Evolutionary conservation across 2,888 invertebrate genomes (phyloP).

Genomic region (Eupithecia subfuscata): DNA sequence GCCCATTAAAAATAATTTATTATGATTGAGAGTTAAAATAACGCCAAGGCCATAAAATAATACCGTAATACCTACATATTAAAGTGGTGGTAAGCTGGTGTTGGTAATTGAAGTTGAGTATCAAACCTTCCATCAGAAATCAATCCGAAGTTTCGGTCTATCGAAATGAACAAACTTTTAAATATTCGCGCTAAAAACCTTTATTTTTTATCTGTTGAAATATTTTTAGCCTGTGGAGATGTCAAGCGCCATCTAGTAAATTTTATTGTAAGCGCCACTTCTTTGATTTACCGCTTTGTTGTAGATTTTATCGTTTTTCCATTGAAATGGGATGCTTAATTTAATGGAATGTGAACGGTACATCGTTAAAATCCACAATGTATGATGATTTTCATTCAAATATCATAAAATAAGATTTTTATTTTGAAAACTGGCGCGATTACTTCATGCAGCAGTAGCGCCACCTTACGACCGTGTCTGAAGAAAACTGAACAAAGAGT

Average conservation of each 20-base stretch:
- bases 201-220: slow-evolving; percentile 14
- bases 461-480: slow-evolving; percentile 64
- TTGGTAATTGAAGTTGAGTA: background rate
- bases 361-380: background rate
- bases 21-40: background rate
- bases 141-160: background rate
- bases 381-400: slow-evolving; percentile 11
- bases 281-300: background rate
- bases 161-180: background rate
- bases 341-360: background rate
- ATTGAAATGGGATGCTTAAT: background rate
- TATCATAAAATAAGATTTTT: background rate
- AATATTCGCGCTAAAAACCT: background rate
- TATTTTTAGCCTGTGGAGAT: slow-evolving; percentile 15
- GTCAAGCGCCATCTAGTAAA: slow-evolving; percentile 21
- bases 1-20: background rate
- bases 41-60: background rate
- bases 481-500: slow-evolving; percentile 79
- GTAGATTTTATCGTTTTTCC: background rate
- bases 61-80: background rate
- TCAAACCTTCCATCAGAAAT: background rate
- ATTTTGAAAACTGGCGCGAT: slow-evolving; percentile 37
- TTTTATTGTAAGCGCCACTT: background rate
- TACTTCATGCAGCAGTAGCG: slow-evolving; percentile 42
- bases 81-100: background rate